A percentile compares a stretch with the other conserved stretches of the same genome.
phyloP scores from a whole-genome alignment of 35 echinoderm and acorn worm species.

The Nesometra sesokonis region DNA sequence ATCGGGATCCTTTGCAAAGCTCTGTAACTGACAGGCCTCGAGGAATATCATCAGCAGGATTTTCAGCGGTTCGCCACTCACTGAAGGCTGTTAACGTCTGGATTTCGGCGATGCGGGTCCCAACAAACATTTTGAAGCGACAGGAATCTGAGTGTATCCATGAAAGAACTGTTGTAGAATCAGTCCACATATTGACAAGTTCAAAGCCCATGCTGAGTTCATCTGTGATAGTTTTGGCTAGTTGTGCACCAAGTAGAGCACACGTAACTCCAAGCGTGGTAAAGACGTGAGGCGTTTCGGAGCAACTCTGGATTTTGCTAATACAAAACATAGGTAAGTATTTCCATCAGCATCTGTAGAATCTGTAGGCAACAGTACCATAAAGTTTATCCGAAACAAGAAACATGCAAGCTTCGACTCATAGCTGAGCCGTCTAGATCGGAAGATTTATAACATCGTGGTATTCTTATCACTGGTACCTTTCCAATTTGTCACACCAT shows the following conservation, averaged over 20 bases:
- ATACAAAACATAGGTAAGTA: neutral
- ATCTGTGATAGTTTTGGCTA: neutral
- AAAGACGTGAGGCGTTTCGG: neutral
- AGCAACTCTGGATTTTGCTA: neutral
- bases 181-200: neutral
- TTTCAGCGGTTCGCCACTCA: neutral
- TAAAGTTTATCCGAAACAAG: neutral
- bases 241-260: neutral
- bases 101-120: neutral
- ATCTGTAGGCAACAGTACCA: neutral
- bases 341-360: neutral
- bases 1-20: neutral
- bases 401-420: neutral
- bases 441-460: neutral
- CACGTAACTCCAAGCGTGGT: neutral
- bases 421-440: neutral
- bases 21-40: neutral
- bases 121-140: conserved; percentile 1
- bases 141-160: conserved; percentile 2
- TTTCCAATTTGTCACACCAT: neutral
- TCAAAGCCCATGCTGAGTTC: neutral
- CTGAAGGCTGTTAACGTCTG: neutral
- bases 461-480: neutral
- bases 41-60: conserved; percentile 8
- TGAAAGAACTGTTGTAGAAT: neutral